Percentiles rank a stretch among this genome's conserved stretches.
These are phyloP conservation scores for Strigops habroptila DNA, from an alignment of 2,113 vertebrate species.

Conservation along the genomic window DNA sequence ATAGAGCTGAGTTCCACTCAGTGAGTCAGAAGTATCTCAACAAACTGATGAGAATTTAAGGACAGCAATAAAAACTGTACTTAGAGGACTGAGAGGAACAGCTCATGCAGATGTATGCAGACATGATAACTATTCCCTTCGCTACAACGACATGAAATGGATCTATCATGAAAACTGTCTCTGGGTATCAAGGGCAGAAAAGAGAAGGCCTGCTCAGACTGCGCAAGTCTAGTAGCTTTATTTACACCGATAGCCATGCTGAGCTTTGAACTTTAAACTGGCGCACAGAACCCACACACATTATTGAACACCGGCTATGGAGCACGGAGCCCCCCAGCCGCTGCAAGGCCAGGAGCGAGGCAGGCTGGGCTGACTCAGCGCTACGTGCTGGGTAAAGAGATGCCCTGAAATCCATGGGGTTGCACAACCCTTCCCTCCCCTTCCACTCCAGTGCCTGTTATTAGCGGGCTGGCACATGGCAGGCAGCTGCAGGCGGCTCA, in stretches of 20 bases:
- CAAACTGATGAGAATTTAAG: not conserved
- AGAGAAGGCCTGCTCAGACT: not conserved
- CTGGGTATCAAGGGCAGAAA: not conserved
- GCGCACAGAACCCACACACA: not conserved
- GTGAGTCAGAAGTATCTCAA: not conserved
- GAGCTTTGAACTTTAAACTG: not conserved
- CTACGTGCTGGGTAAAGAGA: accelerated
- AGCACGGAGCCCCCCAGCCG: accelerated
- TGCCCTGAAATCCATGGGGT: not conserved
- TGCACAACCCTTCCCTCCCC: not conserved
- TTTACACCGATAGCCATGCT: accelerated
- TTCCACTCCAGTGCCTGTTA: not conserved
- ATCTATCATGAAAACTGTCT: not conserved
- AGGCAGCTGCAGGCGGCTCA: not conserved
- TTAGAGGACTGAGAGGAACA: not conserved
- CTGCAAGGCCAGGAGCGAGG: not conserved
- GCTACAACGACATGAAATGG: not conserved
- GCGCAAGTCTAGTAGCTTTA: not conserved
- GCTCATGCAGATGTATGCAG: not conserved
- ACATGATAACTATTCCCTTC: not conserved
- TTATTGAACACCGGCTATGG: not conserved
- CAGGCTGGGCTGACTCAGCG: not conserved
- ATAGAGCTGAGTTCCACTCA: not conserved
- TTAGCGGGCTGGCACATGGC: not conserved
- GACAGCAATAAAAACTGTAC: not conserved